Evolutionary conservation across 1,140 invertebrate genomes (phyloP), one percentile per base, ranked within the genome.

Genomic region (Neodiprion fabricii): DNA sequence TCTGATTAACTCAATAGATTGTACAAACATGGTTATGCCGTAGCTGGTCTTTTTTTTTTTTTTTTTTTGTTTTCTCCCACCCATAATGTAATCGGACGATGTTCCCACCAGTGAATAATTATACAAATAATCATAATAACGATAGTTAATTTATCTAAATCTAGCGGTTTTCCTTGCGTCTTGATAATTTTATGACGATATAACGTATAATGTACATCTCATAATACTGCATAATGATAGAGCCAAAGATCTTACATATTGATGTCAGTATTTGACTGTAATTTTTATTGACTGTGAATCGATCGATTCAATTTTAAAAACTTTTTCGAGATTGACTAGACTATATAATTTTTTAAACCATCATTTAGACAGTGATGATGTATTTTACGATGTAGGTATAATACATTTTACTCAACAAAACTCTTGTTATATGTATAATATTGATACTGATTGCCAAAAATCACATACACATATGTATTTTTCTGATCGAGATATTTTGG

Each of bases 401-500:
- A 72, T 75, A 67, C 69, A 61, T 40, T 81, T 82, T 79, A 79
- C 75, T 82, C 74, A 68, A 77, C 74, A 74, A 80, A 77, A 61
- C 66, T 72, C 78, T 83, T 81, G 82, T 85, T 83, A 82, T 83
- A 82, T 81, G 75, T 81, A 81, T 81, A 77, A 78, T 81, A 82
- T 81, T 61, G n/a, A 61, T 61, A 78, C 78, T 79, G 73, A 85
- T 84, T 85, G 83, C 82, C 82, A 85, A 83, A 85, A 83, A 79
- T 76, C 73, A 77, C 77, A 78, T 72, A 81, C 48, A 80, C 71
- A 81, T 21, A 21, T 87, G 85, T 87, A 87, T 86, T 87, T 86
- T 87, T 87, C 80, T 85, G 78, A 87, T 80, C 79, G 73, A 86
- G 78, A 82, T 87, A 87, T 87, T 87, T 87, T 87, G 86, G 79